phyloP scores from a whole-genome alignment of 1,140 invertebrate species.

The Meloidogyne chitwoodi region DNA sequence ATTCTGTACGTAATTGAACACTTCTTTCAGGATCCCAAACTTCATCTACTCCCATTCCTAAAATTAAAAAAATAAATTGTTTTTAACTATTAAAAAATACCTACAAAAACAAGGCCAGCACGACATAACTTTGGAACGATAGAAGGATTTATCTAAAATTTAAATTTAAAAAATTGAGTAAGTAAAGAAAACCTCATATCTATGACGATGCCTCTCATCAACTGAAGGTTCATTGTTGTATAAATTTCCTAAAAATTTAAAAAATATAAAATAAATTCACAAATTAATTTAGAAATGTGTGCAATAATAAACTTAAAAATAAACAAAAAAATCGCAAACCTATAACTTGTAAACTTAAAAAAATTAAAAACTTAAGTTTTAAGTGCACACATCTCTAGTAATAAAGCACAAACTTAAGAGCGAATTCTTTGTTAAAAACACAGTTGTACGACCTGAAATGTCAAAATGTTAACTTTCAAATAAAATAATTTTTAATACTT shows the following conservation, averaged over 20 bases:
- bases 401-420: constrained; percentile 28
- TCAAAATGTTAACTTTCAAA: no score
- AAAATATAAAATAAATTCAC: constrained; percentile 4
- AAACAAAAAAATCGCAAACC: no score
- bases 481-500: constrained; percentile 61
- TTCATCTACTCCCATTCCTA: constrained; percentile 65
- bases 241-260: constrained; percentile 33
- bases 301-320: no score
- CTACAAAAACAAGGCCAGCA: constrained; percentile 84
- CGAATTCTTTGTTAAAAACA: constrained; percentile 67
- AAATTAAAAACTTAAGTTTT: no score
- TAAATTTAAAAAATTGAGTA: neutral
- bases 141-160: constrained; percentile 7
- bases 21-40: neutral
- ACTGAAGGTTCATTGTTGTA: constrained; percentile 67
- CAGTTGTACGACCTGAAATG: constrained; percentile 68
- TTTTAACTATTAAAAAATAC: constrained; percentile 61
- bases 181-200: constrained; percentile 65
- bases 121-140: constrained; percentile 68
- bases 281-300: neutral
- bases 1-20: constrained; percentile 34
- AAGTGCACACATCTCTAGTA: neutral
- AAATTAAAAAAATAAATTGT: constrained; percentile 64
- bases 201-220: constrained; percentile 92
- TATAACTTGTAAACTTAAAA: no score